A percentile compares a stretch with the other conserved stretches of the same genome.
These are phyloP conservation scores for Meriones unguiculatus DNA, from an alignment of 2,113 vertebrate species.

Conservation along the genomic window DNA sequence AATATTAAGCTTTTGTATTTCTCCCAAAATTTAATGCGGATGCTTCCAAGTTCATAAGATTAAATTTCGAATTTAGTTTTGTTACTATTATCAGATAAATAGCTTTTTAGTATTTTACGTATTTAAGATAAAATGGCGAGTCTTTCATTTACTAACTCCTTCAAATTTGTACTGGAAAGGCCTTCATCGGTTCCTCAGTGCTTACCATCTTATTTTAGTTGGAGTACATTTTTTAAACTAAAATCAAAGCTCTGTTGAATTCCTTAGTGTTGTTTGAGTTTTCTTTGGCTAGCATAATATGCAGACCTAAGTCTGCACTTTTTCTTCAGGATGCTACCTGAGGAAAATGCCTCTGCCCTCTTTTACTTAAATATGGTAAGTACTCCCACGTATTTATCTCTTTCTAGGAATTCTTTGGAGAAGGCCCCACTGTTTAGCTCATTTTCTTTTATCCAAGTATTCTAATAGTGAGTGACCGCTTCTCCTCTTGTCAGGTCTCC, in stretches of 20 bases:
- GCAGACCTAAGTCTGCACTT: background rate
- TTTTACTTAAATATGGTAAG: background rate
- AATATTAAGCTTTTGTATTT: background rate
- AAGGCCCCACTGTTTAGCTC: background rate
- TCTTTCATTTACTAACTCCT: slow-evolving; percentile 21
- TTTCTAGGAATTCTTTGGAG: background rate
- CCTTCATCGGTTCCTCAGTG: background rate
- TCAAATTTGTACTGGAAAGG: background rate
- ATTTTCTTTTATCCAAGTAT: background rate
- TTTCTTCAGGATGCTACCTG: background rate
- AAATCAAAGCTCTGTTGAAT: background rate
- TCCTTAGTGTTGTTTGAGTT: background rate
- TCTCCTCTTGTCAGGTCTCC: background rate
- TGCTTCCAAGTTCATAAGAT: background rate
- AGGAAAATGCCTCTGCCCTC: background rate
- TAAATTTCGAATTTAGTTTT: slow-evolving; percentile 21
- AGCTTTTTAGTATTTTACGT: background rate
- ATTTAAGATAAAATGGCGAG: background rate
- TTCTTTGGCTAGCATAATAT: background rate
- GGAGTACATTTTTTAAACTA: slow-evolving; percentile 35
- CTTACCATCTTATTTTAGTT: background rate
- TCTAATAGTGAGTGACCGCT: background rate
- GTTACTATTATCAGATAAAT: background rate
- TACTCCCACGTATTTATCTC: background rate
- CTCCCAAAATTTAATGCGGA: background rate